Percentiles rank a stretch among this genome's conserved stretches.
Conservation (phyloP, 1,140 invertebrate species). For the Diorhabda elongata region DNA sequence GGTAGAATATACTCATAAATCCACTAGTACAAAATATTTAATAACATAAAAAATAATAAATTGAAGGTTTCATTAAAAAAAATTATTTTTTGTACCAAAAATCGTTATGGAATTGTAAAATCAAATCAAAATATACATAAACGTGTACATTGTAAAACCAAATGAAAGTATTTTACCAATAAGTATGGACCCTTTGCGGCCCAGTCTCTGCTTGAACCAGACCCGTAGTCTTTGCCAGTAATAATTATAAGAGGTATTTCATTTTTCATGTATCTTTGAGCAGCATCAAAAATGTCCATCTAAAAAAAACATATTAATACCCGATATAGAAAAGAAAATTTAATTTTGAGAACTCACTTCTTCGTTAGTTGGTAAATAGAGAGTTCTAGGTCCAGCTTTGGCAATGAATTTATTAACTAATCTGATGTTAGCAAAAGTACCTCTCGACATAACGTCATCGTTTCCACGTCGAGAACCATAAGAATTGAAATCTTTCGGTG, state of each 20-base stretch:
- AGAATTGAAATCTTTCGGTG: slow-evolving; percentile 94
- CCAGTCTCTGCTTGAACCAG: slow-evolving; percentile 94
- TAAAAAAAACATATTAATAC: slow-evolving; percentile 37
- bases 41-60: too few species aligned
- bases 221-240: slow-evolving; percentile 97
- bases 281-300: slow-evolving; percentile 96
- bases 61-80: too few species aligned
- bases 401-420: slow-evolving; percentile 87
- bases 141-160: background rate
- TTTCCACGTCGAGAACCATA: slow-evolving; percentile 96
- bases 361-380: slow-evolving; percentile 84
- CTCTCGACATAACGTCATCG: slow-evolving; percentile 93
- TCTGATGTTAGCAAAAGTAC: slow-evolving; percentile 98
- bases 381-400: slow-evolving; percentile 80
- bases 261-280: slow-evolving; percentile 73
- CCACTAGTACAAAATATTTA: too few species aligned
- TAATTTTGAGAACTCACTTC: slow-evolving; percentile 53
- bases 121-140: too few species aligned
- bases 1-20: too few species aligned
- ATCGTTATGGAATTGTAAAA: too few species aligned
- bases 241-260: slow-evolving; percentile 75
- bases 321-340: background rate
- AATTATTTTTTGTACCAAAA: too few species aligned
- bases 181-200: slow-evolving; percentile 96
- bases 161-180: slow-evolving; percentile 53